Conservation (phyloP, 2,113 vertebrate genomes). For the Tamias sibiricus region DNA sequence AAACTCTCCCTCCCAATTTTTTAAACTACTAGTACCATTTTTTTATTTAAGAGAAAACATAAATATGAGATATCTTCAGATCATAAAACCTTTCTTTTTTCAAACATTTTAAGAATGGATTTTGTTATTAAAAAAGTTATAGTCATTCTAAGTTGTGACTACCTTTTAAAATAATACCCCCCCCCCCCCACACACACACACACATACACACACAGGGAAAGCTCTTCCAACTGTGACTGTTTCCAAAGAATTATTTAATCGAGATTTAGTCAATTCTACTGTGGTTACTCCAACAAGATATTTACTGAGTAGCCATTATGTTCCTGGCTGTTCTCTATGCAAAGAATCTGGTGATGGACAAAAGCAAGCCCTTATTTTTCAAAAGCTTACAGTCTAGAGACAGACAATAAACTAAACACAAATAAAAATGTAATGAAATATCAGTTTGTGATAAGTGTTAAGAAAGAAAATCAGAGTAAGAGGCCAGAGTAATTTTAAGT, state of each 20-base stretch:
- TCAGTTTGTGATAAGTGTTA: not conserved
- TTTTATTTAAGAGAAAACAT: slow-evolving; percentile 40
- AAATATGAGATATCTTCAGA: not conserved
- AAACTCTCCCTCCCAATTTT: not conserved
- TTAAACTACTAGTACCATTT: not conserved
- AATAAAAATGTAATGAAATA: not conserved
- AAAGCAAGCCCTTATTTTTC: not conserved
- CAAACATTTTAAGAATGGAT: not conserved
- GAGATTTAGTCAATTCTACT: not conserved
- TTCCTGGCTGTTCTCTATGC: slow-evolving; percentile 37
- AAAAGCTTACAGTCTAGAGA: not conserved
- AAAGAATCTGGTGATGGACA: not conserved
- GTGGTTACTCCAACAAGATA: not conserved
- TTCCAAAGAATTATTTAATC: slow-evolving; percentile 29
- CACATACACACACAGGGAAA: not conserved
- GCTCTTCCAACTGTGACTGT: not conserved
- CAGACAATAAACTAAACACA: not conserved
- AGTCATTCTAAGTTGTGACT: not conserved
- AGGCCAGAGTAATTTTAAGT: slow-evolving; percentile 8
- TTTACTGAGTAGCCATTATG: not conserved
- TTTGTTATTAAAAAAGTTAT: not conserved
- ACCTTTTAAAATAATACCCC: slow-evolving; percentile 14
- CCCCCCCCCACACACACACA: not conserved
- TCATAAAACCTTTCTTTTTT: not conserved
- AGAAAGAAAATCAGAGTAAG: slow-evolving; percentile 23